phyloP scores from a whole-genome alignment of 2,113 vertebrate genomes.

The Phylloscopus whistleri region DNA sequence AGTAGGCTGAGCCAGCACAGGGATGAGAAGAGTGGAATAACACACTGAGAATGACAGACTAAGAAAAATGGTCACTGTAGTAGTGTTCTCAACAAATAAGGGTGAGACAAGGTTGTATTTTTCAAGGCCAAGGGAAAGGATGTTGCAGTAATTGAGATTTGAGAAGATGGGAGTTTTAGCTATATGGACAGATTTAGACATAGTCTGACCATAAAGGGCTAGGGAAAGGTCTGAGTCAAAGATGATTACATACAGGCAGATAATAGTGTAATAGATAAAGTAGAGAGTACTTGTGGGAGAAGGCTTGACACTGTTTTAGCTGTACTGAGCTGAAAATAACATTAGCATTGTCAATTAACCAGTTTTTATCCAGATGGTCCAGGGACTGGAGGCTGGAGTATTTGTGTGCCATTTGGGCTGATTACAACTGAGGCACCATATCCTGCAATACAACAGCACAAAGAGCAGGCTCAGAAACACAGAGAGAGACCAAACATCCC shows the following conservation, averaged over 20 bases:
- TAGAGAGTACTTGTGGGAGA: constrained; percentile 11
- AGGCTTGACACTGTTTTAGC: background rate
- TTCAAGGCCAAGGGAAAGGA: constrained; percentile 43
- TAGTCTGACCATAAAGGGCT: background rate
- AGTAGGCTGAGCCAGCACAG: background rate
- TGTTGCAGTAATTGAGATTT: constrained; percentile 41
- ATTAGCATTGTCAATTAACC: constrained; percentile 44
- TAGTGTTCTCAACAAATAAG: background rate
- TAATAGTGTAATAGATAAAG: constrained; percentile 4
- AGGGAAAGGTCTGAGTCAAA: constrained; percentile 47
- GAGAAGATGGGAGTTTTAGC: constrained; percentile 3
- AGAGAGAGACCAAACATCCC: background rate
- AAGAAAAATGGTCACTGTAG: constrained; percentile 3
- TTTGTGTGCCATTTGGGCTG: background rate
- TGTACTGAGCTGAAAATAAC: constrained; percentile 36
- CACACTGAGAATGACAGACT: background rate
- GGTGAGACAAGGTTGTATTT: constrained; percentile 34
- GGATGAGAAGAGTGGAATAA: background rate
- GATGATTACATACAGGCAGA: constrained; percentile 23
- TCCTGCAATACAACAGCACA: background rate
- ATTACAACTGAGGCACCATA: background rate
- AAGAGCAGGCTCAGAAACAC: background rate
- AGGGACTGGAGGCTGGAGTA: background rate
- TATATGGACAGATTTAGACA: background rate
- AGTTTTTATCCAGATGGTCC: constrained; percentile 53